Evolutionary conservation across 2,797 vertebrate species (phyloP), one percentile per base, ranked within the genome.

Genomic region (Alca torda): DNA sequence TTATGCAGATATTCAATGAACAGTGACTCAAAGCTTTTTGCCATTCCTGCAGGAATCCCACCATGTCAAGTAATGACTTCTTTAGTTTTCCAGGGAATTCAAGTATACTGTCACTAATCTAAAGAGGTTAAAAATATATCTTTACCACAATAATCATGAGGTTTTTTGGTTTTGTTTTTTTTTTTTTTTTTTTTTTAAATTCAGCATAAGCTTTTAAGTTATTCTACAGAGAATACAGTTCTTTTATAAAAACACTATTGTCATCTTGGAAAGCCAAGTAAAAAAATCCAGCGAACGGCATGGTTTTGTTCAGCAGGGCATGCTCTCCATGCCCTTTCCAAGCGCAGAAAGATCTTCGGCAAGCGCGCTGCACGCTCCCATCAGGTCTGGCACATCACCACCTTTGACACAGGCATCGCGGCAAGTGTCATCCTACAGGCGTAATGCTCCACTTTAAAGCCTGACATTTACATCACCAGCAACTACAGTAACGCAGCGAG

Each of bases 351-450:
- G 60, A 8, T 33, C 45, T 69, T 59, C 83, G 84, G 72, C 84
- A 90, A 61, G 76, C 1, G 0, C 23, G 5, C 35, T 9, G 15
- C 57, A 33, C 24, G 1, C 33, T 94, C 35, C 82, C 96, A 90
- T 3, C 8, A 76, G 76, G 65, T 20, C 90, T 94, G 94, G 93
- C 91, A 92, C 59, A 59, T 93, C 91, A 84, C 63, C 73, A 59
- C 70, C 81, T 43, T 18, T 89, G 93, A 89, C 89, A 87, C 24
- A 83, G 73, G 11, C 13, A 57, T 48, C 30, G 76, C 84, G 77
- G 79, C 48, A 75, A 46, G 96, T 90, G 68, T 33, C 85, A 83
- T 83, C 61, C 75, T 56, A 8, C 28, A 8, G 64, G 41, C 2
- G 54, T 90, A 50, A 89, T 31, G 60, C 23, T 54, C 61, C 54